phyloP scores from a whole-genome alignment of 2,888 invertebrate species.

The Aproaerema taeniolella region DNA sequence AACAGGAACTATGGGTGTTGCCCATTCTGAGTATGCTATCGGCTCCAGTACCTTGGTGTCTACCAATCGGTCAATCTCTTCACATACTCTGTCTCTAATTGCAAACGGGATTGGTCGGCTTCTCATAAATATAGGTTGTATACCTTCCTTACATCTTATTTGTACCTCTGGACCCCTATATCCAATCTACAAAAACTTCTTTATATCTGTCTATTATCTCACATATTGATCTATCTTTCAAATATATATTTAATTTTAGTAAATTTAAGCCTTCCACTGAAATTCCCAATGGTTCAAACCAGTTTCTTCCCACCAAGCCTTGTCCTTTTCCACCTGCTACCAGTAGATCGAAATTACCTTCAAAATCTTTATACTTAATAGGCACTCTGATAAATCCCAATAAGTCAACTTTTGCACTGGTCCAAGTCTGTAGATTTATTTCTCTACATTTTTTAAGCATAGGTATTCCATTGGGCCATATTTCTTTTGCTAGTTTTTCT shows the following conservation, averaged over 20 bases:
- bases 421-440: neutral
- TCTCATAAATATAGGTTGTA: neutral
- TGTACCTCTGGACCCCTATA: neutral
- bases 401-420: neutral
- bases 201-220: neutral
- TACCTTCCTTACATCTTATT: neutral
- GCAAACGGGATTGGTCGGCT: neutral
- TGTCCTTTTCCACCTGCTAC: neutral
- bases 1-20: neutral
- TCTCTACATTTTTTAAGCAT: neutral
- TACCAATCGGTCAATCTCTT: neutral
- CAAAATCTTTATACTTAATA: neutral
- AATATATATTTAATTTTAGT: neutral
- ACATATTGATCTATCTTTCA: neutral
- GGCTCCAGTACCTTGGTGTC: neutral
- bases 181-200: neutral
- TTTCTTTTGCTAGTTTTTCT: neutral
- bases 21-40: neutral
- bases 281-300: neutral
- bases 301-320: neutral
- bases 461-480: neutral
- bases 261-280: too few species aligned
- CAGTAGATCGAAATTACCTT: neutral
- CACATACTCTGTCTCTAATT: neutral
- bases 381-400: neutral